A percentile compares a stretch with the other conserved stretches of the same genome.
phyloP scores from a whole-genome alignment of 1,140 invertebrate species.

The Pseudomyrmex pallidus region DNA sequence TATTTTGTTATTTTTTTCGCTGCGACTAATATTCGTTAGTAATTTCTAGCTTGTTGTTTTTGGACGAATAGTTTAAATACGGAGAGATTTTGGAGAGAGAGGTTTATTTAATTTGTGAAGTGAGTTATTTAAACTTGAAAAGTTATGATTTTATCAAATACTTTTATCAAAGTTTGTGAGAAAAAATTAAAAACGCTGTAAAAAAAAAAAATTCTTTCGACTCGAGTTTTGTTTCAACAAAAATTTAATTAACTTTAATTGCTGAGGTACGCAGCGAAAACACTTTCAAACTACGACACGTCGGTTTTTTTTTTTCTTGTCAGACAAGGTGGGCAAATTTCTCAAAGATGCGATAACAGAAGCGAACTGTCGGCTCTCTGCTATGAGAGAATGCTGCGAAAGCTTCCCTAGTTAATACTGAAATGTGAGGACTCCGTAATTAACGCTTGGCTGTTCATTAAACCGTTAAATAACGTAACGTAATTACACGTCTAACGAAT shows the following conservation, averaged over 20 bases:
- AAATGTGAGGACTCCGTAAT: conserved; percentile 24
- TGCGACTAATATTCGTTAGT: neutral
- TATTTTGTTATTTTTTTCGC: neutral
- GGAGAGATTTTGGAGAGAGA: too few species aligned
- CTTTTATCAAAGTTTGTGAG: too few species aligned
- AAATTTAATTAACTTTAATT: conserved; percentile 23
- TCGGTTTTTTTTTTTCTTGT: neutral
- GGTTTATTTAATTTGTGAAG: neutral
- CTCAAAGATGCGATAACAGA: conserved; percentile 1
- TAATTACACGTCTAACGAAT: too few species aligned
- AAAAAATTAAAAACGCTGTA: neutral
- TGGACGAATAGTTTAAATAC: too few species aligned
- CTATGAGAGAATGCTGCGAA: neutral
- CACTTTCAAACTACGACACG: neutral
- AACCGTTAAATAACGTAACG: conserved; percentile 28
- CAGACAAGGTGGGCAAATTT: neutral
- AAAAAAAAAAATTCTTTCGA: conserved; percentile 13
- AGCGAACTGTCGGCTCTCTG: neutral
- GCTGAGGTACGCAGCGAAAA: neutral
- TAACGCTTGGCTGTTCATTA: conserved; percentile 23
- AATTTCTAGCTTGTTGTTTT: neutral
- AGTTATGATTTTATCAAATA: neutral
- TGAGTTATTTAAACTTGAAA: neutral
- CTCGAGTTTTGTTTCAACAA: neutral
- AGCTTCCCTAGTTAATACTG: conserved; percentile 20